phyloP scores from a whole-genome alignment of 2,888 invertebrate species.

The Dynastes tityus region DNA sequence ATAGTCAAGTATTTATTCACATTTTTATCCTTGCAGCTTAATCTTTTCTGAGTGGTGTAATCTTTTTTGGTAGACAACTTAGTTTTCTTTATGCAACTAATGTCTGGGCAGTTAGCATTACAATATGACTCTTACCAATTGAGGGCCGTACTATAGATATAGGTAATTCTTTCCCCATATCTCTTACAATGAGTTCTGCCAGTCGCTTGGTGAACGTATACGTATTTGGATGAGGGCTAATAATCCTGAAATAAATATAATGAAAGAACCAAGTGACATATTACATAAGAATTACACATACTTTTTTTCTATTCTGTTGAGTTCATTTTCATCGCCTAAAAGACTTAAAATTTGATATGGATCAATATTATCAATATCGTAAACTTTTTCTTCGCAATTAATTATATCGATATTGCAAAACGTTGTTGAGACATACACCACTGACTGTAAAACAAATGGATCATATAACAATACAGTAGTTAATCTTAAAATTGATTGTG shows the following conservation, averaged over 20 bases:
- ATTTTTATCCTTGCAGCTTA: too few species aligned
- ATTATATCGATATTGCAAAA: slow-evolving; percentile 59
- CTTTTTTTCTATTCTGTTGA: slow-evolving; percentile 23
- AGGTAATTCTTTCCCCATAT: slow-evolving; percentile 37
- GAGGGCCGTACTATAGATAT: slow-evolving; percentile 8
- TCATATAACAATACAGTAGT: too few species aligned
- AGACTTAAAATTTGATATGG: slow-evolving; percentile 31
- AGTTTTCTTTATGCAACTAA: too few species aligned
- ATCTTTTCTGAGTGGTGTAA: too few species aligned
- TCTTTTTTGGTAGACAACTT: too few species aligned
- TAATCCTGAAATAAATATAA: slow-evolving; percentile 9
- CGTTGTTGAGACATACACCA: slow-evolving; percentile 62
- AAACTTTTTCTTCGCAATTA: slow-evolving; percentile 62
- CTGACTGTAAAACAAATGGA: slow-evolving; percentile 57
- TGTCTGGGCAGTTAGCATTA: too few species aligned
- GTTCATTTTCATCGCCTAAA: background rate
- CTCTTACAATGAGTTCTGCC: slow-evolving; percentile 39
- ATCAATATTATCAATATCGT: slow-evolving; percentile 52
- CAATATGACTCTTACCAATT: background rate
- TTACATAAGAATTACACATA: background rate
- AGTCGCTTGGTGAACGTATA: slow-evolving; percentile 44
- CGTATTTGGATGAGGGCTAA: slow-evolving; percentile 44
- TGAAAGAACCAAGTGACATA: too few species aligned
- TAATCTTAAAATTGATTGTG: too few species aligned
- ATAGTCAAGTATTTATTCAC: too few species aligned